Evolutionary conservation across 2,888 invertebrate species (phyloP).

Genomic region (Chloromyia formosa): DNA sequence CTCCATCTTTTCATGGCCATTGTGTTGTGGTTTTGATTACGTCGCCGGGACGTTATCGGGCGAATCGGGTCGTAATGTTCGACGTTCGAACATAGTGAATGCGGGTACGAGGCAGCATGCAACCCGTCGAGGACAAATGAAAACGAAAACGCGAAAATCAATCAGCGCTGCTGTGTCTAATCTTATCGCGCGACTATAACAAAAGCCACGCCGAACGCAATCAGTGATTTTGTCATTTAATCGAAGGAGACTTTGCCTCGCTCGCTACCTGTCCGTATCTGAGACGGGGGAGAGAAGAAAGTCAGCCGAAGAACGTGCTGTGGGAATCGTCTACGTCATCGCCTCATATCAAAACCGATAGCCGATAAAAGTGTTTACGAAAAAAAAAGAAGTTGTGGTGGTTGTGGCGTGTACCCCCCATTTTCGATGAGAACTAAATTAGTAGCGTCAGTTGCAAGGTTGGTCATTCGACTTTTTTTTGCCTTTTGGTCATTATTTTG

Average conservation of each 20-base stretch:
- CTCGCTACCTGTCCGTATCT: background rate
- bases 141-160: constrained; percentile 11
- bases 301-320: background rate
- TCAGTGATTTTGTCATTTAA: constrained; percentile 31
- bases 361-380: background rate
- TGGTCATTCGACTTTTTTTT: no score
- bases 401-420: background rate
- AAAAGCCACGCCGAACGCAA: constrained; percentile 9
- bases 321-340: constrained; percentile 20
- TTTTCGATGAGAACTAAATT: constrained; percentile 6
- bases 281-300: background rate
- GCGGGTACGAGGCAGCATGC: constrained; percentile 8
- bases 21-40: constrained; percentile 9
- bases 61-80: no score
- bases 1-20: background rate
- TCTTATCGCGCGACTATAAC: constrained; percentile 28
- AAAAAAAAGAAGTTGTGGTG: background rate
- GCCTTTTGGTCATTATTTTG: no score
- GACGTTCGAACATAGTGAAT: background rate
- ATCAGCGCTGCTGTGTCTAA: constrained; percentile 25
- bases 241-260: constrained; percentile 4
- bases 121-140: background rate
- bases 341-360: constrained; percentile 7
- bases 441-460: background rate
- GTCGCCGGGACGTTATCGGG: background rate